Evolutionary conservation across 2,797 vertebrate genomes (phyloP).

Genomic region (Pseudochaenichthys georgianus): DNA sequence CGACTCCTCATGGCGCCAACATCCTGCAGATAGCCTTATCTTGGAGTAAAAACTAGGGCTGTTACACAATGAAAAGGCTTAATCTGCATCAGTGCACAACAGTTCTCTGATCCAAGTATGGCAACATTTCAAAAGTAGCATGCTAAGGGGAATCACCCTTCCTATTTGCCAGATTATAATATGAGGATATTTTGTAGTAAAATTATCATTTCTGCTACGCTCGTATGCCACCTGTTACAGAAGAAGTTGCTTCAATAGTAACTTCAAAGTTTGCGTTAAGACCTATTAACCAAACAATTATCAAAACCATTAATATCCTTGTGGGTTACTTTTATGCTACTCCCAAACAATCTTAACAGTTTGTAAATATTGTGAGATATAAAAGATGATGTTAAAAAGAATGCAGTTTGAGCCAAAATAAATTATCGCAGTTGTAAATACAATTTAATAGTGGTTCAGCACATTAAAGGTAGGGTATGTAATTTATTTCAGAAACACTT

Average conservation of each 20-base stretch:
- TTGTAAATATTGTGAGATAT: neutral
- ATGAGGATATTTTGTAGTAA: slow-evolving; percentile 12
- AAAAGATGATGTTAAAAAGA: neutral
- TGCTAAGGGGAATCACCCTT: slow-evolving; percentile 8
- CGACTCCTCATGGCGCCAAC: slow-evolving; percentile 1
- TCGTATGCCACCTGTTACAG: neutral
- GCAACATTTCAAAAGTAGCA: slow-evolving; percentile 15
- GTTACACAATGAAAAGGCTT: slow-evolving; percentile 31
- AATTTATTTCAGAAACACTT: no score
- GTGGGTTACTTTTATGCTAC: no score
- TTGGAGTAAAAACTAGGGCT: slow-evolving; percentile 9
- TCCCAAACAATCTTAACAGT: neutral
- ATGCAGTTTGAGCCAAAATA: no score
- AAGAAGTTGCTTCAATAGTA: neutral
- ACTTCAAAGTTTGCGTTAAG: neutral
- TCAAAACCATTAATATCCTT: no score
- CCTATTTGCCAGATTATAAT: neutral
- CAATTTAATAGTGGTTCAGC: no score
- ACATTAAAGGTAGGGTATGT: no score
- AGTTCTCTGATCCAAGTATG: slow-evolving; percentile 21
- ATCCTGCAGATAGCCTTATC: neutral
- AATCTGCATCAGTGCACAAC: slow-evolving; percentile 12
- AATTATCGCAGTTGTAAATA: no score
- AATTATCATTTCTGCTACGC: neutral
- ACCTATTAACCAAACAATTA: neutral